Evolutionary conservation across 2,888 invertebrate species (phyloP).

Genomic region (Eutolmus rufibarbis): DNA sequence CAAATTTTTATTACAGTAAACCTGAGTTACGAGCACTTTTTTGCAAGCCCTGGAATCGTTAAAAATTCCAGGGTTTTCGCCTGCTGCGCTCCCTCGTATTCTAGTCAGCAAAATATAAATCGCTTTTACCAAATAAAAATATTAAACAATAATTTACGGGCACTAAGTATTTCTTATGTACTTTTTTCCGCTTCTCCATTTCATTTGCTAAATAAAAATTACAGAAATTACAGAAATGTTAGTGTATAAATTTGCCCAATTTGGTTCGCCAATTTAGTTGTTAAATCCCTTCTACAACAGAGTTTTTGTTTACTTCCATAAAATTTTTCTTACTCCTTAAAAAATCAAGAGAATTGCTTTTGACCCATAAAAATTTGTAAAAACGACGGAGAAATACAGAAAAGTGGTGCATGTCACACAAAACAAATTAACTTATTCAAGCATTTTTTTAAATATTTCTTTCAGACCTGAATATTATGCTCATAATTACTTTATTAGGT

Average conservation of each 20-base stretch:
- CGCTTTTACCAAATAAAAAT: conserved; percentile 11
- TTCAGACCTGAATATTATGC: neutral
- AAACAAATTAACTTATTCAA: no score
- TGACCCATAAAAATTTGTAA: neutral
- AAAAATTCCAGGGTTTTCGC: neutral
- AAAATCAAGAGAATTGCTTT: neutral
- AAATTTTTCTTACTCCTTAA: neutral
- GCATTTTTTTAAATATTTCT: no score
- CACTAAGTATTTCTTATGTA: neutral
- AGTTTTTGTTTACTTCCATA: no score
- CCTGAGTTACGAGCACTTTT: conserved; percentile 12
- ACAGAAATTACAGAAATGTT: no score
- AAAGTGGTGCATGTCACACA: no score
- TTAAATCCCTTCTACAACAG: neutral
- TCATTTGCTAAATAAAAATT: no score
- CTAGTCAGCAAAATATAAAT: conserved; percentile 33
- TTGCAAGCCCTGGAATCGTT: neutral
- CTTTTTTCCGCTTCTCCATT: neutral
- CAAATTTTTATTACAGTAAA: conserved; percentile 28
- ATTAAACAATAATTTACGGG: neutral
- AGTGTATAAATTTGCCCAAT: no score
- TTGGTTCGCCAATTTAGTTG: no score
- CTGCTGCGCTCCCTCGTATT: neutral
- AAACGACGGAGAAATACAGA: neutral
- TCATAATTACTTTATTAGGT: neutral